A percentile compares a stretch with the other conserved stretches of the same genome.
Conservation (phyloP, 2,888 invertebrate species). For the Xestia xanthographa region DNA sequence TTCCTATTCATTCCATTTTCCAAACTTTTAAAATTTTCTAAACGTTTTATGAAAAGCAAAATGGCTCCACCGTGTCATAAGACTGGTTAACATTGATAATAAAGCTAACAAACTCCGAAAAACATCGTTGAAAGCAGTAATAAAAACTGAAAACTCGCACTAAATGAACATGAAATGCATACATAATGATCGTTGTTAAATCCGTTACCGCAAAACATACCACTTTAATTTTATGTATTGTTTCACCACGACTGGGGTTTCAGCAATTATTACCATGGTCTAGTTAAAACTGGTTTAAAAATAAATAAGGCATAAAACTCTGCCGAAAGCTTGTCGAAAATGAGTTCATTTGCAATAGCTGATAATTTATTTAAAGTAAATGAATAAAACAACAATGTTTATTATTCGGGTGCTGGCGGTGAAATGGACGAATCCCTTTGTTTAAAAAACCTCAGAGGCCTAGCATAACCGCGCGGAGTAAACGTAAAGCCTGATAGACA, state of each 20-base stretch:
- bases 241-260: slow-evolving; percentile 38
- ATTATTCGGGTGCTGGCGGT: slow-evolving; percentile 47
- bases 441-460: slow-evolving; percentile 41
- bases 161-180: slow-evolving; percentile 53
- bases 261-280: slow-evolving; percentile 37
- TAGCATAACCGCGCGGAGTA: background rate
- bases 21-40: slow-evolving; percentile 31
- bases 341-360: slow-evolving; percentile 51
- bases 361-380: slow-evolving; percentile 61
- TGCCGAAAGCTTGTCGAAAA: slow-evolving; percentile 29
- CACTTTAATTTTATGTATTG: slow-evolving; percentile 35
- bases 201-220: slow-evolving; percentile 48
- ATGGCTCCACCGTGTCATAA: slow-evolving; percentile 10
- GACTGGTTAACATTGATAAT: slow-evolving; percentile 34
- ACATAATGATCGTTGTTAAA: slow-evolving; percentile 31
- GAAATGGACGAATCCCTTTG: slow-evolving; percentile 51
- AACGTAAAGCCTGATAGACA: background rate
- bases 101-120: slow-evolving; percentile 40
- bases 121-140: slow-evolving; percentile 29
- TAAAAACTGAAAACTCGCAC: slow-evolving; percentile 45
- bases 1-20: slow-evolving; percentile 1
- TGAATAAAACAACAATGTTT: slow-evolving; percentile 59
- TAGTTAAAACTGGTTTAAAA: slow-evolving; percentile 44
- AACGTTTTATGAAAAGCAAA: slow-evolving; percentile 44
- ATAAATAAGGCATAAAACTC: slow-evolving; percentile 55